Evolutionary conservation across 2,888 invertebrate genomes (phyloP).

Genomic region (Steinernema carpocapsae): DNA sequence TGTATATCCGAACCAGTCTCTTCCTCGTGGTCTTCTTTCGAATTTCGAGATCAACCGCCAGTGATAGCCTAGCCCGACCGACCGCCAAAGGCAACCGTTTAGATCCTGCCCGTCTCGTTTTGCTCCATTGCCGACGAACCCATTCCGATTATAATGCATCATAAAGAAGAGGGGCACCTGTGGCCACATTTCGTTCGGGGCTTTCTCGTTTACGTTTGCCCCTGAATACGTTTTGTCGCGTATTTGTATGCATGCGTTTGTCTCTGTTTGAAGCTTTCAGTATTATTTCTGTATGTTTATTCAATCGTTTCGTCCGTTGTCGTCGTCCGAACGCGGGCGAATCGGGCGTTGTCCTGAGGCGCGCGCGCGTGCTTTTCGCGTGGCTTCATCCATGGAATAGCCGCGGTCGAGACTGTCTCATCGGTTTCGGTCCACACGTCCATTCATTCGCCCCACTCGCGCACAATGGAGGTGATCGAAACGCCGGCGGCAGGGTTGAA

Average conservation of each 20-base stretch:
- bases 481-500: not conserved
- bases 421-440: conserved; percentile 32
- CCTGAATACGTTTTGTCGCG: conserved; percentile 32
- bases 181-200: conserved; percentile 26
- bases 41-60: not conserved
- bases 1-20: no score
- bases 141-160: conserved; percentile 35
- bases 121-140: conserved; percentile 35
- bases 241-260: conserved; percentile 33
- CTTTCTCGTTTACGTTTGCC: conserved; percentile 29
- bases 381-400: conserved; percentile 29
- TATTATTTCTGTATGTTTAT: conserved; percentile 34
- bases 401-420: conserved; percentile 19
- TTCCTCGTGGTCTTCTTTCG: not conserved
- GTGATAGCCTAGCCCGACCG: not conserved
- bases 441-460: conserved; percentile 2
- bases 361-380: conserved; percentile 25
- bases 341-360: conserved; percentile 34
- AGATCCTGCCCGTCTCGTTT: conserved; percentile 7
- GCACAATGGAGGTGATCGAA: conserved; percentile 29
- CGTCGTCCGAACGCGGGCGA: conserved; percentile 25
- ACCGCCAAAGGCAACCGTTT: conserved; percentile 21
- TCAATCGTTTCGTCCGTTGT: conserved; percentile 17
- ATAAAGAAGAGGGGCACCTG: conserved; percentile 35
- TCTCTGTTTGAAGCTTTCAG: conserved; percentile 34